phyloP scores from a whole-genome alignment of 2,113 vertebrate genomes.

The Ranitomeya imitator region DNA sequence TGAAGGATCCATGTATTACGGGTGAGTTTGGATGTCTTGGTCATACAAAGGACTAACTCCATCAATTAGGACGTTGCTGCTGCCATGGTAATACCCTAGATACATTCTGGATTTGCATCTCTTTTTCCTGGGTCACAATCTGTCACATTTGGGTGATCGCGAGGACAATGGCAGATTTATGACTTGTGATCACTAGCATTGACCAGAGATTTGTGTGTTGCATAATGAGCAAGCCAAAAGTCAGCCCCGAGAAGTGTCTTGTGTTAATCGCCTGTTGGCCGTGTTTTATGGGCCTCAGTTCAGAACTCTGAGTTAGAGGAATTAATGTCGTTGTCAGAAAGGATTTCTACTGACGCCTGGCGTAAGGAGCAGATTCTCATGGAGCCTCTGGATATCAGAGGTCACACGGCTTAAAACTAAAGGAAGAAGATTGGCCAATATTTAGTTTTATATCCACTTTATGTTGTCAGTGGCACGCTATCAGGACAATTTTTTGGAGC shows the following conservation, averaged over 20 bases:
- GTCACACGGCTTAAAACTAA: not conserved
- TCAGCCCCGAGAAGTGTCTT: not conserved
- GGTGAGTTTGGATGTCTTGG: not conserved
- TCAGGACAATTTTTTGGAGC: not conserved
- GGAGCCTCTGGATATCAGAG: not conserved
- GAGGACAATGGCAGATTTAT: not conserved
- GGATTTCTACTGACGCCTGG: not conserved
- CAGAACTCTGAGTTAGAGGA: constrained; percentile 28
- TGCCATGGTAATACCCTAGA: constrained; percentile 37
- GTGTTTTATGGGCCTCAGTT: constrained; percentile 15
- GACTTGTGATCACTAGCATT: not conserved
- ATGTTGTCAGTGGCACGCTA: not conserved
- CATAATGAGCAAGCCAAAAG: not conserved
- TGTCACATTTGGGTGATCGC: not conserved
- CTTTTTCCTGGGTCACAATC: not conserved
- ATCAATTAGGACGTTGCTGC: not conserved
- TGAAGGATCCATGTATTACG: not conserved
- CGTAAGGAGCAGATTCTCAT: not conserved
- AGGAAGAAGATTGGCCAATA: not conserved
- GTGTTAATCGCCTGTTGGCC: not conserved
- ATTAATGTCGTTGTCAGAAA: constrained; percentile 40
- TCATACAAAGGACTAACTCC: not conserved
- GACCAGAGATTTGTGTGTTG: constrained; percentile 16
- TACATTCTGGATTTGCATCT: not conserved
- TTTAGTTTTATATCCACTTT: not conserved